A percentile compares a stretch with the other conserved stretches of the same genome.
Evolutionary conservation across 2,888 invertebrate genomes (phyloP).

Genomic region (Nasonovia ribisnigri): DNA sequence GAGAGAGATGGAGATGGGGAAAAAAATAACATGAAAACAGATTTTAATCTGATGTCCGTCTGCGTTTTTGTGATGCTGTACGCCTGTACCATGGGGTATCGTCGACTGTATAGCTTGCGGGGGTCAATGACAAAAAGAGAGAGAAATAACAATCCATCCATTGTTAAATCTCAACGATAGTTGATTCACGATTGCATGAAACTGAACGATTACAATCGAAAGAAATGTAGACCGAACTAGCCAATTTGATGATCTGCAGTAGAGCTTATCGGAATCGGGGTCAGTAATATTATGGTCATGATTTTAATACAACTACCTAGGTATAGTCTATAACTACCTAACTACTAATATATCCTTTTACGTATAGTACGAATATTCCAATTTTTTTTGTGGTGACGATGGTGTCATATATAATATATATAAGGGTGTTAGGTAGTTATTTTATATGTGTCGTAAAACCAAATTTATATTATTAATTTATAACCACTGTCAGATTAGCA

Average conservation of each 20-base stretch:
- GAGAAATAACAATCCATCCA: slow-evolving; percentile 48
- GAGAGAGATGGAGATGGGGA: slow-evolving; percentile 33
- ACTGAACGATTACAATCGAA: slow-evolving; percentile 53
- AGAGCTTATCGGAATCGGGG: slow-evolving; percentile 9
- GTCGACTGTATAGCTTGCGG: slow-evolving; percentile 29
- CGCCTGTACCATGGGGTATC: slow-evolving; percentile 31
- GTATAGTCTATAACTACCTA: neutral
- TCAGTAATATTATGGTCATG: slow-evolving; percentile 20
- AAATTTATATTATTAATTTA: too few relatives aligned
- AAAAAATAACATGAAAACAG: slow-evolving; percentile 51
- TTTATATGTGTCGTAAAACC: neutral
- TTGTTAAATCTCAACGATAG: slow-evolving; percentile 45
- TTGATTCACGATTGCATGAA: slow-evolving; percentile 24
- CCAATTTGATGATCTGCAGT: slow-evolving; percentile 21
- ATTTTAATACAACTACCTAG: neutral
- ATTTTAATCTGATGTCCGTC: slow-evolving; percentile 42
- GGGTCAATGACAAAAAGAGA: slow-evolving; percentile 64
- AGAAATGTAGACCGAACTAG: slow-evolving; percentile 23
- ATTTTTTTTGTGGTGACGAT: neutral
- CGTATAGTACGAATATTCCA: neutral
- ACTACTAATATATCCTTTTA: neutral
- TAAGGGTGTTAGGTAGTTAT: neutral
- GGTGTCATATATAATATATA: neutral
- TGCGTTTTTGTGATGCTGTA: slow-evolving; percentile 51
- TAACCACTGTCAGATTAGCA: neutral